Base-by-base conservation (phyloP, 2,797 vertebrate species). In the Gorsachius magnificus region DNA sequence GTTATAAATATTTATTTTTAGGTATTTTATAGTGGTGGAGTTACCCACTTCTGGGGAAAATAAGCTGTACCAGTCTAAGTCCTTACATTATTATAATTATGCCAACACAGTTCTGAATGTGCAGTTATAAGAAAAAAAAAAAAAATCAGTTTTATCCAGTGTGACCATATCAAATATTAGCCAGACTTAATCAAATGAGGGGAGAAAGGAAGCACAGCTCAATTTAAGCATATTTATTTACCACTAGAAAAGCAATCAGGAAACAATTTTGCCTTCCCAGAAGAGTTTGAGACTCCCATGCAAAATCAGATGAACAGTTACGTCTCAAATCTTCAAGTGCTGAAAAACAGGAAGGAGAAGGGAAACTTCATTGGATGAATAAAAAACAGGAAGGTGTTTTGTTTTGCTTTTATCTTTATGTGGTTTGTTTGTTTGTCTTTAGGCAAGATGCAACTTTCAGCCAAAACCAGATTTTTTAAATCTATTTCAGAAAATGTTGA, bases 121-220 rank as follows among this genome's bases (percentile, higher is more conserved):
- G 75, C 25, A 56, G 28, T 84, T 84, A 64, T 56, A 5, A 65
- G 28, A 57, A 33, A 13, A 56, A 57, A 33, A 13, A 56, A 25
- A 58, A 64, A 58, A 51, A 60, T n/a, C n/a, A 9, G 5, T 78
- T 93, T 75, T 77, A 69, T 51, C 69, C 88, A 83, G 20, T 51
- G 56, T 74, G 63, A 82, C 66, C 36, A 20, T 70, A 84, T 66
- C 61, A 93, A 92, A 66, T 77, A 91, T 51, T 80, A 87, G 61
- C 58, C 89, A 85, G 89, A 91, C 26, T 75, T 79, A 92, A 95
- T 82, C 76, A 93, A 95, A 77, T 36, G 57, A 83, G 29, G 54
- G 26, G 57, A 91, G 45, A 94, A 61, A 95, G 84, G 92, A 96
- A 97, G 60, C 77, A 77, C 57, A 92, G 84, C 53, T 91, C 95